Conservation (phyloP, 1,140 invertebrate species). For the Drosophila lini region DNA sequence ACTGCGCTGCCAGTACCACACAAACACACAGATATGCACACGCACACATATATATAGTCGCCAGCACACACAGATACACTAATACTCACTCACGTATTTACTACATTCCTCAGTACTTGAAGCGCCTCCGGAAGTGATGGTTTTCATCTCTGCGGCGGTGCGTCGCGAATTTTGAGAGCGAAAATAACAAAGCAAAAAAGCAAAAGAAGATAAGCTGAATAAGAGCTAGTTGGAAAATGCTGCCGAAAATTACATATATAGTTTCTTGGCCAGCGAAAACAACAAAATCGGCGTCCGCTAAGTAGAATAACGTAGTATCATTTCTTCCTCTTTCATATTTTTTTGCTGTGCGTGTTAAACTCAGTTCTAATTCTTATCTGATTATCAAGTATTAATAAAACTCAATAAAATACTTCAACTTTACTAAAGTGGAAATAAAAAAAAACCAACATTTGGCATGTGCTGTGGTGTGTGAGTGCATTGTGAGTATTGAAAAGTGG, state of each 20-base stretch:
- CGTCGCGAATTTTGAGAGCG: conserved; percentile 62
- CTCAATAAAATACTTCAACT: conserved; percentile 19
- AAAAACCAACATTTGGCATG: conserved; percentile 5
- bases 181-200: conserved; percentile 34
- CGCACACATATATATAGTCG: conserved; percentile 15
- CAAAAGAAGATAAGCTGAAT: conserved; percentile 10
- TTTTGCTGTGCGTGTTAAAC: conserved; percentile 25
- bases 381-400: conserved; percentile 13
- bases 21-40: conserved; percentile 24
- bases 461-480: conserved; percentile 19
- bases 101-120: conserved; percentile 83
- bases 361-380: conserved; percentile 7
- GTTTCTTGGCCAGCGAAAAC: background rate
- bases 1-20: conserved; percentile 30
- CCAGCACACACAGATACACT: conserved; percentile 45
- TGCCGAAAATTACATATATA: conserved; percentile 4
- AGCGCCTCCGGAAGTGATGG: conserved; percentile 84
- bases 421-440: background rate
- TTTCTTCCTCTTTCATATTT: background rate
- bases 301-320: background rate
- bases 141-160: conserved; percentile 72
- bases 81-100: conserved; percentile 66
- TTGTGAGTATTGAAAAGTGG: conserved; percentile 23
- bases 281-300: background rate
- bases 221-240: conserved; percentile 10